Base-by-base conservation (phyloP, 53 echinoderm and acorn worm genomes). In the Luidia sarsii region DNA sequence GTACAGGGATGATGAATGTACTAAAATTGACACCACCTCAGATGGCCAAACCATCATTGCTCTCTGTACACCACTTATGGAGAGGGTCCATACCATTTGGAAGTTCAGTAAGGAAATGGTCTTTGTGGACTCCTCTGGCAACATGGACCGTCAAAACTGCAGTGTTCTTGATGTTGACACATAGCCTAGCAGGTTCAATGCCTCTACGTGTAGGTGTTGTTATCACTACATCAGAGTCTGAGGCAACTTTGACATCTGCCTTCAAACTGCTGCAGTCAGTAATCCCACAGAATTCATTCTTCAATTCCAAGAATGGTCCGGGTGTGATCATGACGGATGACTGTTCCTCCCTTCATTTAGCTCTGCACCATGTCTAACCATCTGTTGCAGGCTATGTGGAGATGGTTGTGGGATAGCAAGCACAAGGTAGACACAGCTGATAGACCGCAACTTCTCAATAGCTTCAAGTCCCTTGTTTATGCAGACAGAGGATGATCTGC, bases 241-340 rank as follows among this genome's bases (percentile, higher is more conserved):
- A 83, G 75, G 57, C 30, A 0, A 19, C 52, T 6, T 50, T 88
- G 9, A 27, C 22, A 41, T 65, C 75, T 37, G 88, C 83, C 16
- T 37, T 88, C 7, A 25, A 82, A 33, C 60, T 88, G 49, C 82
- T 81, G 67, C 30, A 52, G 31, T 29, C 18, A 34, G 67, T 88
- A 21, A 24, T 88, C 7, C 88, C 88, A 7, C 10, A 59, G 30
- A 38, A 39, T 28, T 66, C 71, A 20, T 86, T 86, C 60, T 41
- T 41, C 41, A 11, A 11, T 41, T 61, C 67, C 7, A 41, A 41
- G 41, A 11, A 41, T 41, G 81, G 87, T 3, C 81, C 81, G 0
- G 46, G n/a, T 34, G 10, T 88, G 25, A 64, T 88, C 65, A 88
- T 88, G 73, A 88, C 88, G 2, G 73, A 88, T 56, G 88, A 88